Evolutionary conservation across 2,113 vertebrate species (phyloP).

Genomic region (Orthonyx spaldingii): DNA sequence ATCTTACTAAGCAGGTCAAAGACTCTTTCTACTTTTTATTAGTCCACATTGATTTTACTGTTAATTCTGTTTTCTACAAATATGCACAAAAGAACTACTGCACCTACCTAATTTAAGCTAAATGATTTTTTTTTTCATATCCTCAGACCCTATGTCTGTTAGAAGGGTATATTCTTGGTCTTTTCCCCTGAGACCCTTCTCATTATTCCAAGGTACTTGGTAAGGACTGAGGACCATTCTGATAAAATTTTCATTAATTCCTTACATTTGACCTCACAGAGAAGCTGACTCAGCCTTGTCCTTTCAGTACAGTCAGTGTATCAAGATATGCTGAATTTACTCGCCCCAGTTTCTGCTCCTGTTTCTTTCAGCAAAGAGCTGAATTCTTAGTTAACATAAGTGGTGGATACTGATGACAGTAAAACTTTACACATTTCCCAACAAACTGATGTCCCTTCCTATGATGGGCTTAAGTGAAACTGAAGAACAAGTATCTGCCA

Average conservation of each 20-base stretch:
- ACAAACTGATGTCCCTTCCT: neutral
- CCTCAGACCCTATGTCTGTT: neutral
- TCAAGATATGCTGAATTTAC: neutral
- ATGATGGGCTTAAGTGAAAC: neutral
- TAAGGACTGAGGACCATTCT: neutral
- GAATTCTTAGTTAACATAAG: neutral
- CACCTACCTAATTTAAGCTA: neutral
- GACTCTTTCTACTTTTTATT: neutral
- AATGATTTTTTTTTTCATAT: neutral
- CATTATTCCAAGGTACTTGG: neutral
- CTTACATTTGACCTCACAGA: neutral
- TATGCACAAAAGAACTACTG: neutral
- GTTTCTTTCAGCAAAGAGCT: neutral
- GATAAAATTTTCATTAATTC: neutral
- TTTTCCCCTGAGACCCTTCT: neutral
- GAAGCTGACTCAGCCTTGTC: neutral
- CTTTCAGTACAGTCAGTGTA: neutral
- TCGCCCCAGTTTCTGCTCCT: rapidly evolving
- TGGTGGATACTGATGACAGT: neutral
- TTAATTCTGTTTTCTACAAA: neutral
- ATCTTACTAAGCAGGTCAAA: neutral
- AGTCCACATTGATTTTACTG: neutral
- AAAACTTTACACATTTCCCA: neutral
- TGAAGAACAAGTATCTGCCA: neutral
- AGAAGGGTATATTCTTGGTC: neutral